Evolutionary conservation across 2,113 vertebrate species (phyloP).

Genomic region (Leucosticte australis): DNA sequence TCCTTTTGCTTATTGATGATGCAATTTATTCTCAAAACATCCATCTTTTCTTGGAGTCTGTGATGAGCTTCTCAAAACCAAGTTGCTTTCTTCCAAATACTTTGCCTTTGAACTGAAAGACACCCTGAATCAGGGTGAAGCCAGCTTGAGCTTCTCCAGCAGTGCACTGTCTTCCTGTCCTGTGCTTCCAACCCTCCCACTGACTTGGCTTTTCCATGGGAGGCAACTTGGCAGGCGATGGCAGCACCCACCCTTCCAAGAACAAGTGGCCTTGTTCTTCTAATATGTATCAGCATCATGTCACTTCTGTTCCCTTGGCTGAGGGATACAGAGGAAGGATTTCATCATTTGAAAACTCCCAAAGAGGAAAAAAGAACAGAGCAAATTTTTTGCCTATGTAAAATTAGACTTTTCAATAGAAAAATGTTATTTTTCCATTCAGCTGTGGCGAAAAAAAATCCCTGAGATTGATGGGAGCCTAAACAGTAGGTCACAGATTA

Average conservation of each 20-base stretch:
- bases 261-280: neutral
- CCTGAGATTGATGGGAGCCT: neutral
- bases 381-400: neutral
- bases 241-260: neutral
- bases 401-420: neutral
- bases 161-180: too few species aligned
- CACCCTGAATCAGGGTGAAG: neutral
- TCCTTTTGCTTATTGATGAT: neutral
- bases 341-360: neutral
- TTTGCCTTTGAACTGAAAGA: slow-evolving; percentile 69
- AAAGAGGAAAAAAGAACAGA: neutral
- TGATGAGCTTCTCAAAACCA: neutral
- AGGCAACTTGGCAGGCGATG: neutral
- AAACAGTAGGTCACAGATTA: neutral
- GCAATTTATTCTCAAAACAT: slow-evolving; percentile 60
- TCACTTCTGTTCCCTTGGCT: neutral
- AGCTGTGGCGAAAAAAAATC: neutral
- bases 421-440: neutral
- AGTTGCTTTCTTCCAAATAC: slow-evolving; percentile 89
- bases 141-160: neutral
- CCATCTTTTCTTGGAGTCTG: neutral
- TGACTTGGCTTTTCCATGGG: neutral
- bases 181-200: neutral
- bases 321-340: neutral
- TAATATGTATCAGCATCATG: neutral